Base-by-base conservation (phyloP, 2,888 invertebrate genomes). In the Ochlodes sylvanus region DNA sequence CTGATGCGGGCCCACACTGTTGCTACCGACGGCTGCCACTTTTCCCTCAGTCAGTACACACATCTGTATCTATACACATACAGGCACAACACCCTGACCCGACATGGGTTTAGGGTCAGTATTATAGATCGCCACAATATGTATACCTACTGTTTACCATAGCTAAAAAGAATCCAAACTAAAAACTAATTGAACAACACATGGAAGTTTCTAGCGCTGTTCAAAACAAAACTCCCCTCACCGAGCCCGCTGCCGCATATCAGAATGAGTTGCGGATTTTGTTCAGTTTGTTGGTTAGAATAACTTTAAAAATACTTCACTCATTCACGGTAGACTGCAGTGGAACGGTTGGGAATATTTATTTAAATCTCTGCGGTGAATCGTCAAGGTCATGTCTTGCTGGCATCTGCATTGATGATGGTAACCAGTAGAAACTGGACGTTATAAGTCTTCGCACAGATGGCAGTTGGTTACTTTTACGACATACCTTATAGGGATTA, bases 1-100 rank as follows among this genome's bases (percentile, higher is more conserved):
- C 89, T 96, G 17, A 97, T 97, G 94, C 94, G 95, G 71, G 94
- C 94, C 1, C 95, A 96, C 70, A 96, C 95, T 71, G 83, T 95
- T 12, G 86, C 90, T 56, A 95, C 95, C 0, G 96, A 96, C 63
- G 92, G 92, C 63, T 98, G 98, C 72, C 96, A 96, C 81, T 97
- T 97, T 80, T 94, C 96, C 0, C 86, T 98, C 54, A 96, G 96
- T 96, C 84, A 78, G 79, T 76, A 38, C 34, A 9, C 34, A 34
- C 34, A 4, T 12, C 12, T 38, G 10, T 38, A 38, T 12, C 27
- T 27, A 5, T 27, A 27, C 27, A 27, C 3, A 27, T 27, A 27
- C 27, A 27, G 27, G 5, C 27, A 27, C n/a, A n/a, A n/a, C n/a
- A n/a, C n/a, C n/a, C n/a, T n/a, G n/a, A n/a, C n/a, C n/a, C n/a